Percentiles rank a stretch among this genome's conserved stretches.
phyloP scores from a whole-genome alignment of 1,140 invertebrate genomes.

The Lasioglossum albipes region DNA sequence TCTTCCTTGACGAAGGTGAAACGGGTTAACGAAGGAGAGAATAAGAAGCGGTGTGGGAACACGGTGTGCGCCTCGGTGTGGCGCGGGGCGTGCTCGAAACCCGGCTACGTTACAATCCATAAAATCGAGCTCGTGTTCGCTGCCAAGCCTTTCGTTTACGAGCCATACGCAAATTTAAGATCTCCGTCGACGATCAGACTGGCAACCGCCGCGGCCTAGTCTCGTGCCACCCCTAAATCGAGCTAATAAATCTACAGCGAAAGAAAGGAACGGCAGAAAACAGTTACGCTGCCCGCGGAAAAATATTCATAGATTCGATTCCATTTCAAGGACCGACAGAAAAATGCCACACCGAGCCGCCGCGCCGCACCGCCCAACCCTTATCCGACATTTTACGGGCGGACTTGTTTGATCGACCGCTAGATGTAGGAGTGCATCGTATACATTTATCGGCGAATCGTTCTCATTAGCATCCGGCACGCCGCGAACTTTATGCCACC shows the following conservation, averaged over 20 bases:
- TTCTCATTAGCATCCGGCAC: too few species aligned
- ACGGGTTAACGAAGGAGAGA: slow-evolving; percentile 35
- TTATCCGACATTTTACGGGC: background rate
- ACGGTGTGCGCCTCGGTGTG: too few species aligned
- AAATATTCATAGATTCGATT: slow-evolving; percentile 32
- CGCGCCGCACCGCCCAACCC: too few species aligned
- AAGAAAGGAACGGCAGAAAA: background rate
- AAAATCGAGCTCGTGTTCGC: slow-evolving; percentile 27
- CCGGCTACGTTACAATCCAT: slow-evolving; percentile 40
- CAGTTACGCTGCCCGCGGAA: background rate
- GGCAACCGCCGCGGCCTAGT: background rate
- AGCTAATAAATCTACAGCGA: slow-evolving; percentile 30
- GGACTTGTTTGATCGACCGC: too few species aligned
- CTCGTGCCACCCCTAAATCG: slow-evolving; percentile 21
- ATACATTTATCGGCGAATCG: too few species aligned
- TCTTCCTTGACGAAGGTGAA: background rate
- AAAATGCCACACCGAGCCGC: background rate
- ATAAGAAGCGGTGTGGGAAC: background rate
- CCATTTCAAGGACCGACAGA: background rate
- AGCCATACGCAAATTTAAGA: slow-evolving; percentile 50
- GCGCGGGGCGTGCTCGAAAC: background rate
- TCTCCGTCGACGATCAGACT: slow-evolving; percentile 12
- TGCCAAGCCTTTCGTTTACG: slow-evolving; percentile 33
- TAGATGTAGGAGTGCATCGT: too few species aligned
- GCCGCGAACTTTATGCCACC: too few species aligned